These are phyloP conservation scores for Neotoxoptera formosana DNA, from an alignment of 1,140 invertebrate genomes.

Conservation along the genomic window DNA sequence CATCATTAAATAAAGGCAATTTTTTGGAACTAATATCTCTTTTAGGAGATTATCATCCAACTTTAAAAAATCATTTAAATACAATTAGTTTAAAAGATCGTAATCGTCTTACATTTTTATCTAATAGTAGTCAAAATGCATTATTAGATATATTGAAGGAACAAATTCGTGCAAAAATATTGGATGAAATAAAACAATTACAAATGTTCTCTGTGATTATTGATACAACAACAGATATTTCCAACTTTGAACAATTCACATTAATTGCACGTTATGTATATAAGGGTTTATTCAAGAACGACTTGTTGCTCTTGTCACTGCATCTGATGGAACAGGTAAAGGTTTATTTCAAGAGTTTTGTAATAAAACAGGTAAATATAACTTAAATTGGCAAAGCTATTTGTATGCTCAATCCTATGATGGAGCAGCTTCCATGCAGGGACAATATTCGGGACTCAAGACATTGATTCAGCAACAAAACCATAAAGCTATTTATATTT, in stretches of 20 bases:
- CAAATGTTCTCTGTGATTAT: constrained; percentile 13
- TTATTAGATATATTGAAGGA: background rate
- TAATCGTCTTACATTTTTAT: constrained; percentile 14
- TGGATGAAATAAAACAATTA: background rate
- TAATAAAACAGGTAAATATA: too few relatives aligned
- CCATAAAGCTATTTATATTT: too few relatives aligned
- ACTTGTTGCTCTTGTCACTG: too few relatives aligned
- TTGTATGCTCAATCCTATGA: too few relatives aligned
- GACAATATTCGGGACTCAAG: too few relatives aligned
- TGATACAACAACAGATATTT: background rate
- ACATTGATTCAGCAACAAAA: too few relatives aligned
- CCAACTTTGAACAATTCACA: background rate
- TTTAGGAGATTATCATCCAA: background rate
- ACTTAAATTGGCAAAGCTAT: too few relatives aligned
- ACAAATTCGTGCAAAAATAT: background rate
- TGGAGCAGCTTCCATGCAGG: too few relatives aligned
- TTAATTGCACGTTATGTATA: background rate
- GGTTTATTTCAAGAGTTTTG: too few relatives aligned
- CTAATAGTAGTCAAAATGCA: background rate
- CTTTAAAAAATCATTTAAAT: constrained; percentile 10
- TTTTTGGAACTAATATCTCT: background rate
- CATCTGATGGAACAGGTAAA: too few relatives aligned
- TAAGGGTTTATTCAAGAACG: too few relatives aligned
- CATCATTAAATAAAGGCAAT: background rate
- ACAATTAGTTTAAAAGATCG: background rate